phyloP scores from a whole-genome alignment of 2,888 invertebrate genomes.

The Molorchus minor region DNA sequence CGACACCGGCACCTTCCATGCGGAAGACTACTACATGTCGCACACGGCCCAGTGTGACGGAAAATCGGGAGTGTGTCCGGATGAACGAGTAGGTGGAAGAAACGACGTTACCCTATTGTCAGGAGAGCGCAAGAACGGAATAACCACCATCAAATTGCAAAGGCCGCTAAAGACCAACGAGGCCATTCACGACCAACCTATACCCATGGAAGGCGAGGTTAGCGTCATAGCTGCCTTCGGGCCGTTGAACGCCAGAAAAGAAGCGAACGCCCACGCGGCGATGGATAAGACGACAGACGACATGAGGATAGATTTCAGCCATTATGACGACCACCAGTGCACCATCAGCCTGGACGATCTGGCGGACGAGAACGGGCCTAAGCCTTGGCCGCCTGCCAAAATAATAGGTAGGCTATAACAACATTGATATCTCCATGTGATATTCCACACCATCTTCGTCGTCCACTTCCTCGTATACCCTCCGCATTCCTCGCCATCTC shows the following conservation, averaged over 20 bases:
- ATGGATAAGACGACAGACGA: constrained; percentile 78
- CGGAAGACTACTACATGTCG: constrained; percentile 86
- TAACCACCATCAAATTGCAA: constrained; percentile 85
- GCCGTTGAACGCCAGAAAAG: constrained; percentile 78
- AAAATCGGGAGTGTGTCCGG: constrained; percentile 85
- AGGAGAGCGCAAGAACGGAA: constrained; percentile 80
- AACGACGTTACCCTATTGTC: constrained; percentile 73
- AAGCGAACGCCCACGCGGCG: constrained; percentile 84
- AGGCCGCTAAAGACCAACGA: constrained; percentile 83
- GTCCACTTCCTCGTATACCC: no score
- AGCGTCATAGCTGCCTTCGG: constrained; percentile 91
- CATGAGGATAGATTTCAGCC: constrained; percentile 81
- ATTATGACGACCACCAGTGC: constrained; percentile 77
- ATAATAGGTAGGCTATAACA: constrained; percentile 68
- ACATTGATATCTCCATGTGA: no score
- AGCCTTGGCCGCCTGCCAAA: constrained; percentile 75
- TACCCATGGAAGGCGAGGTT: constrained; percentile 60
- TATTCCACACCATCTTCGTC: no score
- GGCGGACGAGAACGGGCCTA: constrained; percentile 68
- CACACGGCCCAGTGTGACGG: constrained; percentile 85
- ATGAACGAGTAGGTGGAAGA: constrained; percentile 77
- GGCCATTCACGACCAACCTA: constrained; percentile 70
- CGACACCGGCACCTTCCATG: constrained; percentile 71
- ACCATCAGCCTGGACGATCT: constrained; percentile 71
- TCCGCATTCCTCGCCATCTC: no score